Evolutionary conservation across 2,113 vertebrate genomes (phyloP).

Genomic region (Phrynosoma platyrhinos): DNA sequence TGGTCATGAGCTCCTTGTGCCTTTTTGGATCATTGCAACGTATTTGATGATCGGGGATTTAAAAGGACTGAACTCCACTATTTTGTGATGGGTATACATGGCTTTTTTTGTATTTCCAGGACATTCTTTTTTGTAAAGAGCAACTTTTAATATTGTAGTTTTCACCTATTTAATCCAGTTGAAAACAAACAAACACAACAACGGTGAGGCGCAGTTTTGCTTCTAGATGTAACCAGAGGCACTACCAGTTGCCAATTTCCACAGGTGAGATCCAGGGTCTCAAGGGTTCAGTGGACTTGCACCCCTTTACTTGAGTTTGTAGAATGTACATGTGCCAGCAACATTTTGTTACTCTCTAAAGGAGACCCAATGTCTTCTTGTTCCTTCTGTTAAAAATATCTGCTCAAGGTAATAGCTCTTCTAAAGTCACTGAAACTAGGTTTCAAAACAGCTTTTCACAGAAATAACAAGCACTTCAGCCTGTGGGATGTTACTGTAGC

Average conservation of each 20-base stretch:
- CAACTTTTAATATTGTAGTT: slow-evolving; percentile 83
- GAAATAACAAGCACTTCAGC: slow-evolving; percentile 43
- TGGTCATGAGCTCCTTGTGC: slow-evolving; percentile 83
- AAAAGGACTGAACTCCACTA: slow-evolving; percentile 76
- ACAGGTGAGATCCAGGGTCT: background rate
- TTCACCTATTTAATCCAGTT: slow-evolving; percentile 76
- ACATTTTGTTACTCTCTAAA: slow-evolving; percentile 74
- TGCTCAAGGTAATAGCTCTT: slow-evolving; percentile 65
- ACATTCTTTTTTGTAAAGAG: slow-evolving; percentile 83
- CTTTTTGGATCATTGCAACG: slow-evolving; percentile 83
- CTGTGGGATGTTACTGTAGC: slow-evolving; percentile 62
- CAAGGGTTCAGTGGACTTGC: background rate
- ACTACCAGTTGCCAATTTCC: background rate
- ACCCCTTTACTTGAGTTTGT: slow-evolving; percentile 71
- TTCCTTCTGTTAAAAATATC: slow-evolving; percentile 51
- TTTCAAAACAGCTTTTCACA: slow-evolving; percentile 62
- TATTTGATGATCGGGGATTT: slow-evolving; percentile 72
- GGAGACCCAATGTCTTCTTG: slow-evolving; percentile 48
- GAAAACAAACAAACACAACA: slow-evolving; percentile 24
- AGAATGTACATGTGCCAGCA: slow-evolving; percentile 67
- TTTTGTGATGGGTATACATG: slow-evolving; percentile 83
- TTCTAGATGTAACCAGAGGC: slow-evolving; percentile 71
- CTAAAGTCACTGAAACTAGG: slow-evolving; percentile 64
- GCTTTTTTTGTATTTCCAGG: slow-evolving; percentile 81
- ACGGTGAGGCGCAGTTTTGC: slow-evolving; percentile 74